A percentile compares a stretch with the other conserved stretches of the same genome.
Conservation (phyloP, 2,113 vertebrate genomes). For the Capreolus pygargus region DNA sequence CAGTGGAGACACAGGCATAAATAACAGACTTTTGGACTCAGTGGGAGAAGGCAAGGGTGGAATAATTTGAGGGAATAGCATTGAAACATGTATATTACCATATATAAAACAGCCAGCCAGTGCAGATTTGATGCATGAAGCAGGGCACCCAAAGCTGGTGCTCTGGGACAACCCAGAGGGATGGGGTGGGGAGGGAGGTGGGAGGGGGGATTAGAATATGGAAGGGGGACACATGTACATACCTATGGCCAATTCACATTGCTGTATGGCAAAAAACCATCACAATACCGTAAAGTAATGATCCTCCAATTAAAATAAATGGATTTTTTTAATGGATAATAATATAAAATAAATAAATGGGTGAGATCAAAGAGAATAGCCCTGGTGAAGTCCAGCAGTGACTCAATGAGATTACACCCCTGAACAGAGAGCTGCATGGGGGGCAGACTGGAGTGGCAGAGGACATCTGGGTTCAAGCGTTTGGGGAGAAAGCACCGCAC, state of each 20-base stretch:
- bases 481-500: fast-evolving
- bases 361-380: too few species aligned
- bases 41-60: not conserved
- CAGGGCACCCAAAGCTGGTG: not conserved
- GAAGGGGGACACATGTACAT: not conserved
- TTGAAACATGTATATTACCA: not conserved
- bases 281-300: not conserved
- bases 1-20: not conserved
- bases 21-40: not conserved
- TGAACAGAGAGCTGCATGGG: not conserved
- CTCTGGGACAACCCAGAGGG: not conserved
- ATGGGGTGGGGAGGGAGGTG: not conserved
- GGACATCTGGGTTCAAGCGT: not conserved
- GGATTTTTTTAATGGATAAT: not conserved
- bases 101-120: not conserved
- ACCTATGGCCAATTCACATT: not conserved
- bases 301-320: not conserved
- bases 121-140: not conserved
- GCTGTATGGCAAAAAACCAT: not conserved
- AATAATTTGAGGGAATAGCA: not conserved
- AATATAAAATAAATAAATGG: not conserved
- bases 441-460: not conserved
- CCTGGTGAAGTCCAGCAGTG: not conserved
- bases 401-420: too few species aligned
- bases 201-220: not conserved